Conservation (phyloP, 2,797 vertebrate species). For the Poecilia gillii region DNA sequence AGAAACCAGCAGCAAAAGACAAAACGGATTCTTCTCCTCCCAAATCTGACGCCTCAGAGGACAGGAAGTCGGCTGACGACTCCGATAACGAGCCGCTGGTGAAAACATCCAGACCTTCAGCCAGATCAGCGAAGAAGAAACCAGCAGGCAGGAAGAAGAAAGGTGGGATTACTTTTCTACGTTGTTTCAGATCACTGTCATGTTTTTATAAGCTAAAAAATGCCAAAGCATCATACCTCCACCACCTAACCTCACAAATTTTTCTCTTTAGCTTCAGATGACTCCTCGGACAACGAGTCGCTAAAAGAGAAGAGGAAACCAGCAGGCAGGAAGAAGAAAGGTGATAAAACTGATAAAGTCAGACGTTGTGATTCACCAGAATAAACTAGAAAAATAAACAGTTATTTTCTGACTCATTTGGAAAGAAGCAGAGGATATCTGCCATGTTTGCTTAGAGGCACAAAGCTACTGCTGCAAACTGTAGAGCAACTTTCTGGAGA, state of each 20-base stretch:
- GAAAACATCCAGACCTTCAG: not conserved
- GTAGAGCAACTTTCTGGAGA: not conserved
- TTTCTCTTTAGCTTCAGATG: constrained; percentile 10
- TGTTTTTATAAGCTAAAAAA: no score
- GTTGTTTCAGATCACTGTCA: no score
- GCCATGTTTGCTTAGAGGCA: not conserved
- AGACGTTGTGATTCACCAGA: no score
- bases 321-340: constrained; percentile 35
- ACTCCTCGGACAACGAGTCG: constrained; percentile 60
- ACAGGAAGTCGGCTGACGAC: constrained; percentile 19
- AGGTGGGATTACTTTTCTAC: constrained; percentile 22
- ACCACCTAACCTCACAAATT: not conserved
- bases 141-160: constrained; percentile 11
- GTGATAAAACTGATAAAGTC: constrained; percentile 12
- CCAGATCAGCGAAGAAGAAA: not conserved
- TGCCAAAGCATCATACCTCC: no score
- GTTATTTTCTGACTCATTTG: not conserved
- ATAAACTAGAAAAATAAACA: not conserved
- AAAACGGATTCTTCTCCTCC: constrained; percentile 32
- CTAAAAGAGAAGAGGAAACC: constrained; percentile 44
- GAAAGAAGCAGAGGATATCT: not conserved
- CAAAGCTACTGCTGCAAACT: not conserved
- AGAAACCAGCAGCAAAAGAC: constrained; percentile 22
- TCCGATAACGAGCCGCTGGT: not conserved
- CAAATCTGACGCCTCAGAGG: constrained; percentile 39